Base-by-base conservation (phyloP, 2,113 vertebrate species). In the Brienomyrus brachyistius region DNA sequence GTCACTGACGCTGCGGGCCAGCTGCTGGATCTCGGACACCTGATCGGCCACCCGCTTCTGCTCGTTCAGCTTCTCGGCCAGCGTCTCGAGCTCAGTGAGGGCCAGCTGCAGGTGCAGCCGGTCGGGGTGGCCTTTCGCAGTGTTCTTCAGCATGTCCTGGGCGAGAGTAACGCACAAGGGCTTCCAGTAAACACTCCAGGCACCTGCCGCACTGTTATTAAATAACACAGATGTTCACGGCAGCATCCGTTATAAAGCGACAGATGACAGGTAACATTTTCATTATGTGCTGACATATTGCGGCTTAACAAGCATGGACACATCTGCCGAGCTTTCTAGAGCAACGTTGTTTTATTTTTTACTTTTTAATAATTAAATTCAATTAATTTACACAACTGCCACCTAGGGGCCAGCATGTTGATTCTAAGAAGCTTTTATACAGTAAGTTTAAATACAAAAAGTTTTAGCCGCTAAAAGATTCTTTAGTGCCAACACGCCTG, bases 101-200 rank as follows among this genome's bases (percentile, higher is more conserved):
- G 98, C 98, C 43, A 99, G 93, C 94, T 99, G 98, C 90, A 99
- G 96, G 0, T 97, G 97, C 23, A 99, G 94, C 1, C 98, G 95
- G 91, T 99, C 98, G 0, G 97, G 95, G 0, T 99, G 98, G 66
- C 97, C 97, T 88, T 96, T 95, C 0, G 98, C 97, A 0, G 98
- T 99, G 91, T 99, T 98, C 93, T 98, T 99, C 88, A 99, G 94
- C 98, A 99, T 99, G 94, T 99, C 98, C 98, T 99, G 89, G 77
- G 51, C 91, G 0, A 77, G 31, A 91, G 51, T 89, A 17, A 90
- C 0, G 15, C 47, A 83, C 31, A 87, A 47, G 74, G 23, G 56
- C 1, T 35, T 56, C 50, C 2, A n/a, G 2, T 87, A 19, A 54
- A 54, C n/a, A n/a, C 19, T 40, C 15, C 17, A 54, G 27, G 10